A percentile compares a stretch with the other conserved stretches of the same genome.
phyloP scores from a whole-genome alignment of 2,888 invertebrate genomes.

The Protophormia terraenovae region DNA sequence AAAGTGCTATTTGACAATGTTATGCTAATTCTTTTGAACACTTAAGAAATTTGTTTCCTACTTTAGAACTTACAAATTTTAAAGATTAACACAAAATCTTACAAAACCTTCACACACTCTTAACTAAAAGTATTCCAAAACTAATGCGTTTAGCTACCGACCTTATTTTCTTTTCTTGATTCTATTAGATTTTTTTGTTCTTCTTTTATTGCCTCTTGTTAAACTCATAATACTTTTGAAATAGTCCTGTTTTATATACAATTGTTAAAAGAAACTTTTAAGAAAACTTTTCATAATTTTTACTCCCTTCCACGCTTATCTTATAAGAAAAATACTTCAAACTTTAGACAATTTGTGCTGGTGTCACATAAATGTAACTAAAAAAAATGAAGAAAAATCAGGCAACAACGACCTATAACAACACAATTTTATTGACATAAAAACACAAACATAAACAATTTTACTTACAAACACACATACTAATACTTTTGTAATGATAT shows the following conservation, averaged over 20 bases:
- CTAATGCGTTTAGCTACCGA: background rate
- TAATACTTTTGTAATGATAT: background rate
- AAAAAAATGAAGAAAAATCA: background rate
- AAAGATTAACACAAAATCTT: background rate
- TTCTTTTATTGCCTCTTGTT: too few relatives aligned
- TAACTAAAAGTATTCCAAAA: background rate
- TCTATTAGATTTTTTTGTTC: background rate
- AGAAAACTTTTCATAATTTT: slow-evolving; percentile 13
- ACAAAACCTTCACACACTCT: background rate
- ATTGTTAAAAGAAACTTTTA: background rate
- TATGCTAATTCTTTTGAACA: too few relatives aligned
- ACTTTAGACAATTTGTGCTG: slow-evolving; percentile 24
- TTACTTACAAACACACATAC: background rate
- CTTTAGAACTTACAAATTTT: background rate
- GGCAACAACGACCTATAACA: slow-evolving; percentile 39
- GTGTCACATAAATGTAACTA: slow-evolving; percentile 13
- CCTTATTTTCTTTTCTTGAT: background rate
- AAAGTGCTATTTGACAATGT: too few relatives aligned
- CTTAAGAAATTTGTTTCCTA: background rate
- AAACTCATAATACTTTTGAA: background rate
- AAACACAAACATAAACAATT: background rate
- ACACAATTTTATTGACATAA: slow-evolving; percentile 22
- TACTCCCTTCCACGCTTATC: background rate
- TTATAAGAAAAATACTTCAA: slow-evolving; percentile 10
- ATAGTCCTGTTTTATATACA: background rate